Evolutionary conservation across 2,888 invertebrate species (phyloP), one percentile per base, ranked within the genome.

Genomic region (Pristionchus exspectatus): DNA sequence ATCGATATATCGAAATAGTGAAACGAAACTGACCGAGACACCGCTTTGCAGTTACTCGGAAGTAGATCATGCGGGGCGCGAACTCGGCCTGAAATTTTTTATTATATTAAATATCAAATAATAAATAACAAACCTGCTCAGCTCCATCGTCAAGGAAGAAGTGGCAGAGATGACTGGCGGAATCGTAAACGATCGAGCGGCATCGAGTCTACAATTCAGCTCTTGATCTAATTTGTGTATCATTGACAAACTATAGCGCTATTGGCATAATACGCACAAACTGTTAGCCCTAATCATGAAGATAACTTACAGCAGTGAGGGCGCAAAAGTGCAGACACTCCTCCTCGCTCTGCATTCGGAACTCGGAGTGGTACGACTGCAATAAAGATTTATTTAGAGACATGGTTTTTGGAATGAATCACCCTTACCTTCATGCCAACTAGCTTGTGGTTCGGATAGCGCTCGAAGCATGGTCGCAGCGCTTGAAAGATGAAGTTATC

Each of bases 381-480:
- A 91, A 81, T 93, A 92, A 30, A n/a, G 38, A 18, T 38, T 74
- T 21, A 38, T 5, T 38, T 38, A 5, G 38, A 38, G 38, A 5
- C 38, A 2, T 3, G 38, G 16, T 38, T 72, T 72, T 30, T 14
- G 72, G 30, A 72, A 72, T 38, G 18, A 74, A 27, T 38, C 27
- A 33, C 27, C 14, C 2, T 0, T 54, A 81, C 87, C 72, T 89
- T 89, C 63, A 89, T 69, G 59, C 89, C 90, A 30, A 92, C 91
- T 2, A 94, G 90, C 54, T 93, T 93, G 89, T 93, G 91, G 69
- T 93, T 92, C 27, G 93, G 91, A 90, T 94, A 94, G 38, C 94
- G 91, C 87, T 94, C 94, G 91, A 94, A 94, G 89, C 94, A 94
- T n/a, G 94, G 94, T 85, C 94, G 92, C 33, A 94, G 90, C 24